A percentile compares a stretch with the other conserved stretches of the same genome.
These are phyloP conservation scores for Cydia fagiglandana DNA, from an alignment of 1,140 invertebrate genomes.

Conservation along the genomic window DNA sequence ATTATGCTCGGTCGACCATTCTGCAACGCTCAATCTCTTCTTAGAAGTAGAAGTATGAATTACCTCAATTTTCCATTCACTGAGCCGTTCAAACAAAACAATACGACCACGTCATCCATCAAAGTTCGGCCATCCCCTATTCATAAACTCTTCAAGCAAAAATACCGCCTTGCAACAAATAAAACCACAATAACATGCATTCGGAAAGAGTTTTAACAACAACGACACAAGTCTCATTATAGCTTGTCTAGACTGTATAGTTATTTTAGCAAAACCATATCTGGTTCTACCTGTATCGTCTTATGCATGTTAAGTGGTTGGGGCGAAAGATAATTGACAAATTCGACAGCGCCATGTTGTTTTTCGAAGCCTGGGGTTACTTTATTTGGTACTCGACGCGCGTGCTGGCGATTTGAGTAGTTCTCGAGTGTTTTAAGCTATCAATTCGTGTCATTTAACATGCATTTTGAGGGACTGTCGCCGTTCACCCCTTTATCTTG, in stretches of 20 bases:
- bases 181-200: background rate
- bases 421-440: conserved; percentile 7
- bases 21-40: conserved; percentile 9
- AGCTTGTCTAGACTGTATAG: background rate
- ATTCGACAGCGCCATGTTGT: conserved; percentile 2
- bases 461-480: background rate
- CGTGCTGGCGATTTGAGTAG: background rate
- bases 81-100: conserved; percentile 9
- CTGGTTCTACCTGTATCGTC: conserved; percentile 13
- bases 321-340: conserved; percentile 25
- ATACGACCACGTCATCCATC: conserved; percentile 5
- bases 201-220: background rate
- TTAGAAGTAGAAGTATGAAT: conserved; percentile 9
- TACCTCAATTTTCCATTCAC: conserved; percentile 20
- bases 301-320: conserved; percentile 23
- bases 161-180: background rate
- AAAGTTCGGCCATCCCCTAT: conserved; percentile 3
- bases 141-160: conserved; percentile 5
- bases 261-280: background rate
- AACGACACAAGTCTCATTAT: background rate
- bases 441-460: conserved; percentile 26
- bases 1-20: background rate
- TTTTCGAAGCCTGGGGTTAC: conserved; percentile 8
- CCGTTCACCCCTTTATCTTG: background rate
- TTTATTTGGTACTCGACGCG: conserved; percentile 16